These are phyloP conservation scores for Calonectris borealis DNA, from an alignment of 2,113 vertebrate species.

Conservation along the genomic window DNA sequence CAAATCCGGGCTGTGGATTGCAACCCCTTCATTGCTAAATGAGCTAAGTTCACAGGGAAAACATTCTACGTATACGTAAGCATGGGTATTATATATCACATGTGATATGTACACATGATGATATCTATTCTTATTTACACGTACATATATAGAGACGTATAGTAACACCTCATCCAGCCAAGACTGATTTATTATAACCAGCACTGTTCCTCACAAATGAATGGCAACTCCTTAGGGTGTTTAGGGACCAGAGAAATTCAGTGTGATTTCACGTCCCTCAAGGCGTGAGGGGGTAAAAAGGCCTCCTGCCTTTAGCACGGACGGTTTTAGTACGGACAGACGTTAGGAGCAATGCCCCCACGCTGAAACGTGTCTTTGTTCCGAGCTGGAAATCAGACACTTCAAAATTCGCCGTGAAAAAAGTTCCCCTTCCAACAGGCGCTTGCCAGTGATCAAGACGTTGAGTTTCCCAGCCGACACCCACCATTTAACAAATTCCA, in stretches of 20 bases:
- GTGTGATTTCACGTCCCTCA: fast-evolving
- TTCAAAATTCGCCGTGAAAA: neutral
- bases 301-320: neutral
- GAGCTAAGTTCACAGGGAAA: neutral
- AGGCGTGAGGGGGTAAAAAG: neutral
- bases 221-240: neutral
- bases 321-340: fast-evolving
- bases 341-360: too few species aligned
- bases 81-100: neutral
- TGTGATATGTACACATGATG: neutral
- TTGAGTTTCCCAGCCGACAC: neutral
- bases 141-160: too few species aligned
- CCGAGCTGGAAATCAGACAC: neutral
- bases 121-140: neutral
- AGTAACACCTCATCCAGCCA: neutral
- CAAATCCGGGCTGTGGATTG: neutral
- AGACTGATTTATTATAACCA: neutral
- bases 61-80: neutral
- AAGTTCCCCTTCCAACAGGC: neutral
- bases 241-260: neutral
- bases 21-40: neutral
- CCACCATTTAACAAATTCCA: neutral
- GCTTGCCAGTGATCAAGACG: neutral
- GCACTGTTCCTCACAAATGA: neutral
- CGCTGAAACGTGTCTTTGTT: fast-evolving